Evolutionary conservation across 2,797 vertebrate genomes (phyloP), one percentile per base, ranked within the genome.

Genomic region (Xenops minutus): DNA sequence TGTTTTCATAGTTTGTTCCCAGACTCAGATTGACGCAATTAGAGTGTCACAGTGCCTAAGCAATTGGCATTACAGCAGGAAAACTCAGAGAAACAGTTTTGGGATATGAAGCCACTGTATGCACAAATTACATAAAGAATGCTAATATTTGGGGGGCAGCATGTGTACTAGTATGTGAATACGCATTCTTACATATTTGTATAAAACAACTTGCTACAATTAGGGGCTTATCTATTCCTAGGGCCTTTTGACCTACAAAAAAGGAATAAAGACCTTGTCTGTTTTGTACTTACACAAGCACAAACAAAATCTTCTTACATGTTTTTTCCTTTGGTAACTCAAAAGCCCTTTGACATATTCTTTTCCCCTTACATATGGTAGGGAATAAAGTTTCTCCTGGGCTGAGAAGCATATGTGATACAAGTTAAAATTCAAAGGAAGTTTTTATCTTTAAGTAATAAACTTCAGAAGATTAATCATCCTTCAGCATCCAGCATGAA

Each of bases 391-490:
- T 72, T 37, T 43, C 34, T 71, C 14, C 59, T 77, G 39, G 13
- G 9, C 71, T 92, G 37, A 82, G 51, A 88, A 75, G 43, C 12
- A 34, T 92, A 2, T 66, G 32, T n/a, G n/a, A 58, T 63, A 26
- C 32, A 81, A 88, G 48, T 66, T 73, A 69, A 94, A 94, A 95
- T 76, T 71, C 36, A 79, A 63, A 89, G 34, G 37, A 81, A 44
- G 51, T 83, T 95, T 93, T 96, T 82, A 56, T 85, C 71, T 94
- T 54, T 51, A 67, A 74, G 52, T 85, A 89, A 73, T 49, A 84
- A 92, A 79, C n/a, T 82, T 74, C n/a, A 66, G 61, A 92, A 92
- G 80, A 85, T 85, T 32, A 95, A 24, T 93, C 58, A 90, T 81
- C 59, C 56, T 64, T 67, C 63, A 43, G 49, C 74, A 85, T 77